These are phyloP conservation scores for Miichthys miiuy DNA, from an alignment of 2,797 vertebrate species.

Conservation along the genomic window DNA sequence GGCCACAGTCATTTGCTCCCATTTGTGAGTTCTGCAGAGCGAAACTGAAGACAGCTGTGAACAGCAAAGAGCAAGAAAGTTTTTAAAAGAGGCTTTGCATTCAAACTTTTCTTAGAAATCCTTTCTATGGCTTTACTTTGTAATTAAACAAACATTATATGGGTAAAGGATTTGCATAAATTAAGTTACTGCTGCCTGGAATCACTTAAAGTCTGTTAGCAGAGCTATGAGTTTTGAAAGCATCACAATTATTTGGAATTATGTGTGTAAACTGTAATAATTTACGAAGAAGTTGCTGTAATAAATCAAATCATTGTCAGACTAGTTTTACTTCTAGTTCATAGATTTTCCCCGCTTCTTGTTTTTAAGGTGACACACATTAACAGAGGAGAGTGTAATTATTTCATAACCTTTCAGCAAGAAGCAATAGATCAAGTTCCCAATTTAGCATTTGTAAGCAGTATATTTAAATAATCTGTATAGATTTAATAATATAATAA, in stretches of 20 bases:
- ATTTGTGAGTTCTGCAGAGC: not conserved
- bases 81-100: not conserved
- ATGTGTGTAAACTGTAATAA: not conserved
- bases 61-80: not conserved
- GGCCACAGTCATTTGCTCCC: not conserved
- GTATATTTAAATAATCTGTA: not conserved
- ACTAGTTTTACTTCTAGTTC: not conserved
- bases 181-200: not conserved
- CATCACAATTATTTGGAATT: not conserved
- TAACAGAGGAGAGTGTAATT: not conserved
- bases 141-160: not conserved
- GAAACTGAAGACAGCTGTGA: constrained; percentile 12
- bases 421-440: not conserved
- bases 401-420: not conserved
- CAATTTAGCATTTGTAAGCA: not conserved
- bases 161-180: not conserved
- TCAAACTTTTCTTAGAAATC: not conserved
- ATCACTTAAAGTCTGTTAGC: not conserved
- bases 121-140: not conserved
- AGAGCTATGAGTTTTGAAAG: not conserved
- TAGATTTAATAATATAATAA: not conserved
- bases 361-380: not conserved
- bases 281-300: not conserved
- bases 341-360: not conserved
- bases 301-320: not conserved